Conservation (phyloP, 2,888 invertebrate species). For the Calameuta pallipes region DNA sequence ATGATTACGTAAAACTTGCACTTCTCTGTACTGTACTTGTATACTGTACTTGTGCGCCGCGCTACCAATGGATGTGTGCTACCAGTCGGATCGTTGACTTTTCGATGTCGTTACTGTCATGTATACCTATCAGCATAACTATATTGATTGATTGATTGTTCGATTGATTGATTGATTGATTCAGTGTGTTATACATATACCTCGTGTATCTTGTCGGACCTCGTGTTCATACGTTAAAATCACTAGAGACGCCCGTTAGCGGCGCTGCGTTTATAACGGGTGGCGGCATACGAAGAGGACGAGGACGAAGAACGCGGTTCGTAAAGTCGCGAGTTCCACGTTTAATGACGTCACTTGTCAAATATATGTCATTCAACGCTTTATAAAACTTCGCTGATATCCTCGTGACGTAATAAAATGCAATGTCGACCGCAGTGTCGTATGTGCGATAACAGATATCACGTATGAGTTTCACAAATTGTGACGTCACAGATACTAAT, state of each 20-base stretch:
- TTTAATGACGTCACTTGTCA: neutral
- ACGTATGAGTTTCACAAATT: neutral
- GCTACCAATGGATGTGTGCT: conserved; percentile 29
- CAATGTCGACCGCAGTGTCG: neutral
- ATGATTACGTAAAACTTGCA: conserved; percentile 55
- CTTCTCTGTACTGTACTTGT: conserved; percentile 56
- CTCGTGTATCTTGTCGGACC: conserved; percentile 47
- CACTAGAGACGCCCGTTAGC: neutral
- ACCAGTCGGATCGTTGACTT: conserved; percentile 32
- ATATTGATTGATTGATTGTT: conserved; percentile 17
- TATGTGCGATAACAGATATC: neutral
- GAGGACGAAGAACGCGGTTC: neutral
- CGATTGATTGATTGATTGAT: conserved; percentile 43
- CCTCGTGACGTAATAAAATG: neutral
- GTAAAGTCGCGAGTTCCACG: neutral
- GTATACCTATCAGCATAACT: conserved; percentile 35
- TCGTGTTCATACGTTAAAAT: conserved; percentile 18
- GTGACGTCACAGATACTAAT: neutral
- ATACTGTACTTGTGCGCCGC: conserved; percentile 44
- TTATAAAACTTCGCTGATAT: neutral
- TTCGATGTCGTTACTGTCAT: conserved; percentile 59
- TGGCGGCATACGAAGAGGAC: neutral
- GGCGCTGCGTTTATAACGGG: neutral
- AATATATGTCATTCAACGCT: neutral
- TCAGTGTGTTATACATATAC: conserved; percentile 36